These are phyloP conservation scores for Tribolium freemani DNA, from an alignment of 2,888 invertebrate species.

Conservation along the genomic window DNA sequence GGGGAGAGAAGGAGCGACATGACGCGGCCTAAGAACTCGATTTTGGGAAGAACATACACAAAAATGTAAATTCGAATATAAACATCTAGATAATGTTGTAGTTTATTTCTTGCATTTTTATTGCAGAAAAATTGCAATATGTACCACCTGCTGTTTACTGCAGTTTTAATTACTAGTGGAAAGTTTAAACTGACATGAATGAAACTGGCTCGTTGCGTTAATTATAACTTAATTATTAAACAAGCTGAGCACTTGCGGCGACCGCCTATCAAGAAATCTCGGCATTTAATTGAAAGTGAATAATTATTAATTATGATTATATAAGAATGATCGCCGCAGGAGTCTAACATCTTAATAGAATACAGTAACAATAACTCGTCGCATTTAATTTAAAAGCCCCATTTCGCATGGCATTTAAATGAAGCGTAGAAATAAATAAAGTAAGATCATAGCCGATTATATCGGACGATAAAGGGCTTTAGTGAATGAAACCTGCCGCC, in stretches of 20 bases:
- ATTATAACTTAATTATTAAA: not conserved
- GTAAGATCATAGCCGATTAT: constrained; percentile 62
- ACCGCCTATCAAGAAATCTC: not conserved
- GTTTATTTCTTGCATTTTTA: too few species aligned
- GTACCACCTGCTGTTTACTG: too few species aligned
- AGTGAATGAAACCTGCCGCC: constrained; percentile 61
- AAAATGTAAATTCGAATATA: not conserved
- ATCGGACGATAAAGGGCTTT: constrained; percentile 62
- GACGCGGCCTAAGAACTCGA: not conserved
- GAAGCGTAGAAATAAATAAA: constrained; percentile 52
- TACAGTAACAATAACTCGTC: not conserved
- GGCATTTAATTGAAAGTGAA: too few species aligned
- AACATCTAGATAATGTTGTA: too few species aligned
- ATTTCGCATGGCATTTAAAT: constrained; percentile 39
- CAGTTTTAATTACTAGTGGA: not conserved
- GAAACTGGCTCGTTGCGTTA: not conserved
- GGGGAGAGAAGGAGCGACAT: not conserved
- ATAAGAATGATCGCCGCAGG: not conserved
- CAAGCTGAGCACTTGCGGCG: not conserved
- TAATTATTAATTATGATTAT: not conserved
- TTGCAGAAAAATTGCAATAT: too few species aligned
- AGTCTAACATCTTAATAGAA: not conserved
- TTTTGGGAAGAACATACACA: not conserved
- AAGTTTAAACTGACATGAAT: not conserved
- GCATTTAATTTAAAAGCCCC: not conserved